phyloP scores from a whole-genome alignment of 2,797 vertebrate genomes.

The Pyrocephalus nanus region DNA sequence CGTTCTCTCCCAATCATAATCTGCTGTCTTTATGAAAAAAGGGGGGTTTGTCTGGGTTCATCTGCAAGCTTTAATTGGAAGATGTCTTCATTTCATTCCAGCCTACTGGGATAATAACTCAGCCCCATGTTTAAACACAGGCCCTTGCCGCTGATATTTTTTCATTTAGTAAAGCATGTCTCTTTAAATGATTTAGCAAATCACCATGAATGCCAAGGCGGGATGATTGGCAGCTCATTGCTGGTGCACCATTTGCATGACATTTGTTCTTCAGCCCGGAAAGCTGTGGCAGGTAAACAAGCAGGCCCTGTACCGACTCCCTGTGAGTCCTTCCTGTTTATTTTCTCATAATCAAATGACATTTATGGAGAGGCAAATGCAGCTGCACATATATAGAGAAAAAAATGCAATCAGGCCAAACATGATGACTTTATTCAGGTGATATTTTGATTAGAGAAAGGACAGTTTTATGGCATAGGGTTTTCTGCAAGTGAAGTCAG shows the following conservation, averaged over 20 bases:
- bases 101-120: conserved; percentile 88
- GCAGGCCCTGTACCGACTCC: conserved; percentile 81
- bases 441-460: conserved; percentile 84
- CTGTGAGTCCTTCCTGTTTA: conserved; percentile 85
- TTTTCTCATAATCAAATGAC: conserved; percentile 91
- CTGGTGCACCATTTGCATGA: conserved; percentile 97
- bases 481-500: conserved; percentile 70
- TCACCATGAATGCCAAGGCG: conserved; percentile 93
- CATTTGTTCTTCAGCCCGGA: conserved; percentile 91
- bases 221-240: conserved; percentile 95
- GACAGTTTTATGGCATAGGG: conserved; percentile 77
- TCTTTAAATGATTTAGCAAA: conserved; percentile 95
- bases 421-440: conserved; percentile 85
- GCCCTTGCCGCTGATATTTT: conserved; percentile 91
- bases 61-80: conserved; percentile 90
- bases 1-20: conserved; percentile 87
- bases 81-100: conserved; percentile 89
- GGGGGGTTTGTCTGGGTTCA: conserved; percentile 86
- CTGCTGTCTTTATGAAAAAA: conserved; percentile 89
- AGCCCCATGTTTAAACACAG: conserved; percentile 90
- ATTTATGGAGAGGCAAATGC: conserved; percentile 85
- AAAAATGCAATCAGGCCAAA: conserved; percentile 85
- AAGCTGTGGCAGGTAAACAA: conserved; percentile 87
- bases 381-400: conserved; percentile 84
- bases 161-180: conserved; percentile 98